Evolutionary conservation across 2,113 vertebrate genomes (phyloP), one percentile per base, ranked within the genome.

Genomic region (Polypterus senegalus): DNA sequence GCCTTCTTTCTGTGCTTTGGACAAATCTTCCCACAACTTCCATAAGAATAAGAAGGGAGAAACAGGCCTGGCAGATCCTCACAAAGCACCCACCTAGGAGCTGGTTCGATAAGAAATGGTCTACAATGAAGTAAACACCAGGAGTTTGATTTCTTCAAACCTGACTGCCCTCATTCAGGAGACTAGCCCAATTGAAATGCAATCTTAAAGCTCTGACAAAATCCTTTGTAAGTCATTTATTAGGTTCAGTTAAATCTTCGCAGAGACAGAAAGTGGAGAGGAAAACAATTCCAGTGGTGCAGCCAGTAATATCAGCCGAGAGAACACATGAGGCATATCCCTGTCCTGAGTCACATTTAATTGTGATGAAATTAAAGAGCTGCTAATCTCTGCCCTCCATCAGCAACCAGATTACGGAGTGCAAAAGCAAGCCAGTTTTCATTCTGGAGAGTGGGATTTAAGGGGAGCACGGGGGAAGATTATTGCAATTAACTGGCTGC

Each of bases 321-420:
- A 27, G 27, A 27, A 27, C 27, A 27, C 27, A 27, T 27, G 27
- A 27, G 27, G 27, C 27, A 27, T 27, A 27, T 27, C 27, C 27
- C 27, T 27, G 27, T 27, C 27, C 27, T 27, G 27, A 86, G 82
- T 82, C 80, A 54, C 65, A 83, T 87, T 84, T 85, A 85, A 86
- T 88, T 88, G 81, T 73, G 71, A 73, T 79, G 81, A 79, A 88
- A 84, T 83, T 73, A 83, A 74, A 85, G 79, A 65, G 70, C 65
- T 61, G 45, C 75, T 86, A 85, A 86, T 86, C 84, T 78, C 61
- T 57, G 61, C 57, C 69, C 71, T 27, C 27, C 27, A 27, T 27
- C 27, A 27, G 27, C 27, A 27, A 27, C 27, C 27, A 27, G 27
- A 27, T 27, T 27, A 27, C 27, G 27, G 27, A 27, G 27, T 27